These are phyloP conservation scores for Trichopoda pennipes DNA, from an alignment of 2,888 invertebrate species.

Conservation along the genomic window DNA sequence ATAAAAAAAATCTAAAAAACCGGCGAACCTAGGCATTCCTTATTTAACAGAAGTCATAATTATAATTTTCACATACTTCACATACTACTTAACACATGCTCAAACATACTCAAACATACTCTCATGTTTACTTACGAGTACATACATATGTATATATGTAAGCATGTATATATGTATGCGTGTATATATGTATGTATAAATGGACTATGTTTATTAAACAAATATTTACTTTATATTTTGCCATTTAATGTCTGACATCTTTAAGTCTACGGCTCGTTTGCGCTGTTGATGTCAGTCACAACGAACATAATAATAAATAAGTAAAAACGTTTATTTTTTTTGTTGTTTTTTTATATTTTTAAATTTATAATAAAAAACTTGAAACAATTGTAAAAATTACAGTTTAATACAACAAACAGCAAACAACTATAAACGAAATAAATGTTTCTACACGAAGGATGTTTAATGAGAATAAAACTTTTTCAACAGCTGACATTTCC, in stretches of 20 bases:
- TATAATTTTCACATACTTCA: neutral
- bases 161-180: neutral
- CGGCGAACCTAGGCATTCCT: no score
- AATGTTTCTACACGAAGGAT: neutral
- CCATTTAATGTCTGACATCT: constrained; percentile 63
- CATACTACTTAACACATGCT: no score
- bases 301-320: constrained; percentile 33
- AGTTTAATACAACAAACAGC: neutral
- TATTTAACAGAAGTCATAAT: neutral
- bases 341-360: constrained; percentile 1
- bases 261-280: constrained; percentile 49
- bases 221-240: constrained; percentile 24
- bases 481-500: no score
- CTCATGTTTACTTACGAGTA: no score
- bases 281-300: constrained; percentile 45
- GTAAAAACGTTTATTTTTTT: constrained; percentile 27
- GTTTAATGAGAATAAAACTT: neutral
- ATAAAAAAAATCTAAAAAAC: no score
- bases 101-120: no score
- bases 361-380: constrained; percentile 1
- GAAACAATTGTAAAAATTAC: neutral
- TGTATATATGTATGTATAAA: neutral
- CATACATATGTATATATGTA: neutral
- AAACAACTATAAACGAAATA: no score
- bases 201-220: neutral